Base-by-base conservation (phyloP, 2,888 invertebrate genomes). In the Geotrupes spiniger region DNA sequence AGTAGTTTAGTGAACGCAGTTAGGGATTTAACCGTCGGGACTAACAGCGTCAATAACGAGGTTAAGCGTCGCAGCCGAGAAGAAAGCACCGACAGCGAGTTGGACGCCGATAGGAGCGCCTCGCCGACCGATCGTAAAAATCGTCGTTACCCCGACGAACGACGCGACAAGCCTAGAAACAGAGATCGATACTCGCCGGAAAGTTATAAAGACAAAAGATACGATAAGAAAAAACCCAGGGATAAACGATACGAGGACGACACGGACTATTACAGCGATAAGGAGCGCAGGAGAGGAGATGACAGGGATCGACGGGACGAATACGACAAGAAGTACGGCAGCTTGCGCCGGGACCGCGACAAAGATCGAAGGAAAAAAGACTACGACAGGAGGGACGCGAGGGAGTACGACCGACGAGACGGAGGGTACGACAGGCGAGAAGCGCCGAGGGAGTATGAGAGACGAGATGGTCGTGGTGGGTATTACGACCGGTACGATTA, bases 241-340 rank as follows among this genome's bases (percentile, higher is more conserved):
- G 71, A 74, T 52, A 76, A 73, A 44, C 70, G 78, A 43, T 83
- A 83, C 66, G 84, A 85, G 54, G 84, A 85, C 47, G 84, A 84
- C 60, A 81, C 82, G 25, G 82, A 84, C 66, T 83, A 82, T 69
- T 83, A 81, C 66, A 85, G 84, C 61, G 85, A 85, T 66, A 76
- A 79, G 51, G 78, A 78, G 29, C 75, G 76, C 56, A 74, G 78
- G 40, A 58, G 64, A 26, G 65, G 68, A 36, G 66, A 63, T 45
- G 65, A 68, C 26, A 69, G 71, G 36, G 65, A 65, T 28, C 62
- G 69, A 53, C 51, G 61, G 41, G 69, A 67, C 29, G 74, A 74
- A 27, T 70, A 67, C 44, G 70, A 71, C 36, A 57, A 66, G 42
- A 70, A 72, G 48, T 74, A 73, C 53, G 63, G 59, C 41, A 71